Base-by-base conservation (phyloP, 2,797 vertebrate species). In the Chiroxiphia lanceolata region DNA sequence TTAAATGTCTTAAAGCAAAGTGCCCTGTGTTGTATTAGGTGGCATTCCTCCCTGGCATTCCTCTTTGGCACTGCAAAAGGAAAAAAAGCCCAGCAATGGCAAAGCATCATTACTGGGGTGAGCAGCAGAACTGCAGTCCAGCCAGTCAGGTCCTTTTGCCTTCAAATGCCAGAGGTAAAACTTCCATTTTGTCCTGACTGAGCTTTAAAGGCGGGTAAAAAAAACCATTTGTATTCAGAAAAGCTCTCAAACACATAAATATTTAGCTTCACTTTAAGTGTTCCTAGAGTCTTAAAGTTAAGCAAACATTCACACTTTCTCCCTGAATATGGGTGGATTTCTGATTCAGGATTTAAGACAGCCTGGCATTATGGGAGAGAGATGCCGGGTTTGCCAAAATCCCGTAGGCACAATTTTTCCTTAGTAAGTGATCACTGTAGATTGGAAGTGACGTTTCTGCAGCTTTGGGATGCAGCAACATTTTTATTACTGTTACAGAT, bases 401-500 rank as follows among this genome's bases (percentile, higher is more conserved):
- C 95, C 86, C 92, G 83, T 27, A 83, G 90, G 89, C 68, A 93
- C 48, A 25, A 93, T 91, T 93, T 83, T 84, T 93, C 76, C 89
- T 95, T 57, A 70, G 64, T 68, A 89, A 61, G 83, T 83, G 64
- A 96, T 95, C 89, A 44, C 36, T 83, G 42, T 31, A 93, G 87
- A 96, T 95, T 95, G 90, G 60, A 95, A 95, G 90, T 77, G 95
- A 92, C 12, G 0, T 87, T 83, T 89, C 86, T 87, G 86, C 78
- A 96, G 90, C 86, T 89, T 89, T 95, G 88, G 92, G 78, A 97
- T 68, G 38, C 78, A 92, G 94, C 56, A 89, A 89, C 45, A 80
- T 80, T 93, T 94, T 94, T 95, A 95, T 95, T 87, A 84, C 90
- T 74, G 64, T 85, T 95, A 57, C 83, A 93, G 90, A 95, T 83